These are phyloP conservation scores for Chaunax sp. DNA, from an alignment of 2,797 vertebrate genomes.

Conservation along the genomic window DNA sequence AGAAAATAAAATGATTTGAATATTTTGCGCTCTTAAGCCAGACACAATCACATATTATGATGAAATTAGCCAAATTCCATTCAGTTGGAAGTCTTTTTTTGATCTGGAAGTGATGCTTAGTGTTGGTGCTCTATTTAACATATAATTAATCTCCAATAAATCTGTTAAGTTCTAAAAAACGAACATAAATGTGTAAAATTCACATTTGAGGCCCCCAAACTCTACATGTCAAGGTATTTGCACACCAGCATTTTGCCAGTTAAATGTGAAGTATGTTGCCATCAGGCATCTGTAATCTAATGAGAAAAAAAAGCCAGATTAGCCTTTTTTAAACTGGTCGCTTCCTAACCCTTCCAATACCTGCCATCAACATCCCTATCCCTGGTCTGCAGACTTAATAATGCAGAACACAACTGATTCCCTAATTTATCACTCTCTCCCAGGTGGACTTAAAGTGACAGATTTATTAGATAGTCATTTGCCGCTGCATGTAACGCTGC, in stretches of 20 bases:
- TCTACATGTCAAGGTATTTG: slow-evolving; percentile 15
- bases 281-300: slow-evolving; percentile 65
- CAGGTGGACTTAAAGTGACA: slow-evolving; percentile 76
- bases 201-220: not conserved
- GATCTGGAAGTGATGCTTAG: slow-evolving; percentile 3
- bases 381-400: slow-evolving; percentile 58
- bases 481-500: slow-evolving; percentile 53
- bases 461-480: slow-evolving; percentile 78
- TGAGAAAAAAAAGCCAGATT: slow-evolving; percentile 51
- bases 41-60: slow-evolving; percentile 1
- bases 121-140: not conserved
- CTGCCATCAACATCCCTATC: slow-evolving; percentile 26
- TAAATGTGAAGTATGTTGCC: slow-evolving; percentile 45
- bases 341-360: slow-evolving; percentile 52
- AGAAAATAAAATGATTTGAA: slow-evolving; percentile 1
- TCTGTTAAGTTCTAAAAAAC: not conserved
- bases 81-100: not conserved
- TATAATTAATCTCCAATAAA: not conserved
- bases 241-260: slow-evolving; percentile 14
- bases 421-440: slow-evolving; percentile 67
- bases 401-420: slow-evolving; percentile 48
- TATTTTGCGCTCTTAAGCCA: slow-evolving; percentile 10
- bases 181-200: not conserved
- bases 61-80: not conserved
- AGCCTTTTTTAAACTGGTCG: slow-evolving; percentile 52